These are phyloP conservation scores for Tympanoctomys barrerae DNA, from an alignment of 2,797 vertebrate genomes.

Conservation along the genomic window DNA sequence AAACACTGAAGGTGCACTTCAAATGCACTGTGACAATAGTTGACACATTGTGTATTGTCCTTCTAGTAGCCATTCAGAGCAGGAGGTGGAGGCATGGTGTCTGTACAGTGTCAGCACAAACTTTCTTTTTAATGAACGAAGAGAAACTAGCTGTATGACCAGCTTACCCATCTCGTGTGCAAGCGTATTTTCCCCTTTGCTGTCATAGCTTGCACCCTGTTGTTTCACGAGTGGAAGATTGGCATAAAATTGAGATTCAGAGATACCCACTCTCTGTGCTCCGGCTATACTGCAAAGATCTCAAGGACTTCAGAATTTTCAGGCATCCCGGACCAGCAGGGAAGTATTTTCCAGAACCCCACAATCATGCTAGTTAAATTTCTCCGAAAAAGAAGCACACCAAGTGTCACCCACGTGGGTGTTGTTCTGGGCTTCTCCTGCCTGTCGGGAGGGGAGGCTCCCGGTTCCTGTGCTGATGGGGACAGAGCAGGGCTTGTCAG, in stretches of 20 bases:
- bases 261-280: not conserved
- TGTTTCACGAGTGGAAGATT: too few species aligned
- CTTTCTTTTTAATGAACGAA: too few species aligned
- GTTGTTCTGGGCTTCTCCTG: not conserved
- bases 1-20: too few species aligned
- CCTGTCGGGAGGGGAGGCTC: not conserved
- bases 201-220: too few species aligned
- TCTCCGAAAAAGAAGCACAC: not conserved
- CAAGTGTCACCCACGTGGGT: not conserved
- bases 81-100: too few species aligned
- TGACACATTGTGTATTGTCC: too few species aligned
- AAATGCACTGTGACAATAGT: too few species aligned
- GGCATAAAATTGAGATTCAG: slow-evolving; percentile 47
- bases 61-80: too few species aligned
- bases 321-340: not conserved
- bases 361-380: slow-evolving; percentile 30
- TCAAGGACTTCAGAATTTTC: not conserved
- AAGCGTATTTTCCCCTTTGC: too few species aligned
- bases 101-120: too few species aligned
- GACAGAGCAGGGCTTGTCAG: slow-evolving; percentile 57
- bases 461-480: not conserved
- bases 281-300: not conserved
- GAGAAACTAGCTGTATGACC: too few species aligned
- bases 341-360: not conserved
- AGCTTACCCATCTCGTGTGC: too few species aligned